Evolutionary conservation across 2,888 invertebrate genomes (phyloP).

Genomic region (Micoletzkya japonica): DNA sequence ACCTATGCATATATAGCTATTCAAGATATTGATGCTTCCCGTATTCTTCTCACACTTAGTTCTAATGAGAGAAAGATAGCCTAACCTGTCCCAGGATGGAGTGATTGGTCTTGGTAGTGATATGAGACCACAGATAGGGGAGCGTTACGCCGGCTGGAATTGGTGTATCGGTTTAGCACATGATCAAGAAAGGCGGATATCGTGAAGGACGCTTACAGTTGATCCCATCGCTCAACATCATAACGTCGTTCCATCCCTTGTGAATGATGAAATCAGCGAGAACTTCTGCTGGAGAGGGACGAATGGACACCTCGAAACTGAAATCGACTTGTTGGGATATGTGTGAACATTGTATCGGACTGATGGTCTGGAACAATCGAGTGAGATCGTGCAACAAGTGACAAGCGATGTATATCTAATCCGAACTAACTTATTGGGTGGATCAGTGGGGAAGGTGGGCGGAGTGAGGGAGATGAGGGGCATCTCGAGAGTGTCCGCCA

Average conservation of each 20-base stretch:
- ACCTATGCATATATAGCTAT: constrained; percentile 55
- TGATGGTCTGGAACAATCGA: not conserved
- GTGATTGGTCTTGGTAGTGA: constrained; percentile 49
- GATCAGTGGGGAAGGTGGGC: constrained; percentile 22
- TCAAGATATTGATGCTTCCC: no score
- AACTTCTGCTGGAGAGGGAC: constrained; percentile 91
- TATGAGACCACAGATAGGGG: constrained; percentile 54
- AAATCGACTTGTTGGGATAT: not conserved
- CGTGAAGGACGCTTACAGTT: constrained; percentile 73
- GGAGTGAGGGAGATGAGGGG: constrained; percentile 42
- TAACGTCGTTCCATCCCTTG: constrained; percentile 86
- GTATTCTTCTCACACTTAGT: no score
- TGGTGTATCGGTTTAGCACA: no score
- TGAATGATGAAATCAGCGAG: constrained; percentile 90
- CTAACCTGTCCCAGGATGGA: constrained; percentile 38
- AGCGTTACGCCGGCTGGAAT: constrained; percentile 55
- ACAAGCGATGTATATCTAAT: not conserved
- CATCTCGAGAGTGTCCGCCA: constrained; percentile 47
- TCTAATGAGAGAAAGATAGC: no score
- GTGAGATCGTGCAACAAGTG: not conserved
- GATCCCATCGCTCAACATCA: constrained; percentile 87
- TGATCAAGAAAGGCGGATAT: not conserved
- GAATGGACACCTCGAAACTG: constrained; percentile 72
- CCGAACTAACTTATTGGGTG: constrained; percentile 3
- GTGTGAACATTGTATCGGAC: no score